These are phyloP conservation scores for Oceanites oceanicus DNA, from an alignment of 2,113 vertebrate species.

Conservation along the genomic window DNA sequence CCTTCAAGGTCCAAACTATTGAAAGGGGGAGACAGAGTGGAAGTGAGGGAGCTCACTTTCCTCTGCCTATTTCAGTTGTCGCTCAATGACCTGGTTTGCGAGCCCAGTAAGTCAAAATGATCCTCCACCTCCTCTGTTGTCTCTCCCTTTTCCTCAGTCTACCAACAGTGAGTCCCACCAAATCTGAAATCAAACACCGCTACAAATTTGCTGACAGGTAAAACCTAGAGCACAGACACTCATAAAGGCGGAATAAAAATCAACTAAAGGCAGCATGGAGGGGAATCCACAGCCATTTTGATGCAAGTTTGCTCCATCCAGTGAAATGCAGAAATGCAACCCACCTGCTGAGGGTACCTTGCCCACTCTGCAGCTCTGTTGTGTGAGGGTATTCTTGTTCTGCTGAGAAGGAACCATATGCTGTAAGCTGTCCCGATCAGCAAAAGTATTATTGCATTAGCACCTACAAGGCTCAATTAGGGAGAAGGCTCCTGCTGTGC, in stretches of 20 bases:
- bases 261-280: neutral
- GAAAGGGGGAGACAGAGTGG: neutral
- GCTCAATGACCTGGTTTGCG: neutral
- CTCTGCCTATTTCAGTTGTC: neutral
- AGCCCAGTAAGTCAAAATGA: neutral
- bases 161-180: neutral
- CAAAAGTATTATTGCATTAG: constrained; percentile 6
- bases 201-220: neutral
- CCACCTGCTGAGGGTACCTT: neutral
- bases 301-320: neutral
- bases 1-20: neutral
- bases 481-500: neutral
- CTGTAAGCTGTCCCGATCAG: neutral
- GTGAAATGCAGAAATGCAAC: neutral
- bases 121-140: neutral
- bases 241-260: neutral
- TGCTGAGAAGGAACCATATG: neutral
- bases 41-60: neutral
- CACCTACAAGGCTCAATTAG: neutral
- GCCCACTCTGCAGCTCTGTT: neutral
- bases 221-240: neutral
- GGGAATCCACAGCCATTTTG: neutral
- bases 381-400: neutral
- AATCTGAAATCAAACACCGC: neutral
- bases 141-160: neutral